phyloP scores from a whole-genome alignment of 2,113 vertebrate genomes.

The Sphaerodactylus townsendi region DNA sequence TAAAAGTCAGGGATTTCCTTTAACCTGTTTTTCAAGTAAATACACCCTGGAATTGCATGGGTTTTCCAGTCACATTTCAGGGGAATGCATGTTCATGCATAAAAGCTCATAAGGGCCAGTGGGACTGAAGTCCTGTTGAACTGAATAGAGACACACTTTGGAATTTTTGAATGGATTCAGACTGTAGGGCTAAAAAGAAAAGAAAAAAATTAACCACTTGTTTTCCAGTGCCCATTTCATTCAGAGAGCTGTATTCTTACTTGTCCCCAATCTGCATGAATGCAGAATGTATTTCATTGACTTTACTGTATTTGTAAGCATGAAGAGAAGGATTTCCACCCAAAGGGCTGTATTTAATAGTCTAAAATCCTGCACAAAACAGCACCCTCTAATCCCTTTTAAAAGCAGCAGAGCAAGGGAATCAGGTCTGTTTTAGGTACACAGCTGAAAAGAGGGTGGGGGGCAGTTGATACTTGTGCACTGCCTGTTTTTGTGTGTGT shows the following conservation, averaged over 20 bases:
- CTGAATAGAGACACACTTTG: background rate
- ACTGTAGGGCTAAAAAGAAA: background rate
- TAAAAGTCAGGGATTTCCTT: background rate
- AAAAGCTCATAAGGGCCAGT: background rate
- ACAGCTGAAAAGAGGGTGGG: slow-evolving; percentile 27
- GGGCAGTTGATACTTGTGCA: slow-evolving; percentile 43
- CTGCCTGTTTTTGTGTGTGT: slow-evolving; percentile 59
- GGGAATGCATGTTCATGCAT: background rate
- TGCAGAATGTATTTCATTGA: background rate
- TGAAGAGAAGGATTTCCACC: background rate
- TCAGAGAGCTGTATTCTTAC: background rate
- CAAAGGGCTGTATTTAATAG: background rate
- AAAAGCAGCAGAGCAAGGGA: background rate
- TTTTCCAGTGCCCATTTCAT: background rate
- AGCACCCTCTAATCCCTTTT: background rate
- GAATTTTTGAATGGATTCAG: background rate
- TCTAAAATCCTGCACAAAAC: too few relatives aligned
- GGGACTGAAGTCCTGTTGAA: background rate
- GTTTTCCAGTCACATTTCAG: background rate
- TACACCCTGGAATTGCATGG: too few relatives aligned
- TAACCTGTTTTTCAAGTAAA: too few relatives aligned
- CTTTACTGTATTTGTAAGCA: background rate
- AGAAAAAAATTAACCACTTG: background rate
- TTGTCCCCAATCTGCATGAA: background rate
- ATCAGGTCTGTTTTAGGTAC: background rate